Conservation (phyloP, 2,113 vertebrate genomes). For the Indicator indicator region DNA sequence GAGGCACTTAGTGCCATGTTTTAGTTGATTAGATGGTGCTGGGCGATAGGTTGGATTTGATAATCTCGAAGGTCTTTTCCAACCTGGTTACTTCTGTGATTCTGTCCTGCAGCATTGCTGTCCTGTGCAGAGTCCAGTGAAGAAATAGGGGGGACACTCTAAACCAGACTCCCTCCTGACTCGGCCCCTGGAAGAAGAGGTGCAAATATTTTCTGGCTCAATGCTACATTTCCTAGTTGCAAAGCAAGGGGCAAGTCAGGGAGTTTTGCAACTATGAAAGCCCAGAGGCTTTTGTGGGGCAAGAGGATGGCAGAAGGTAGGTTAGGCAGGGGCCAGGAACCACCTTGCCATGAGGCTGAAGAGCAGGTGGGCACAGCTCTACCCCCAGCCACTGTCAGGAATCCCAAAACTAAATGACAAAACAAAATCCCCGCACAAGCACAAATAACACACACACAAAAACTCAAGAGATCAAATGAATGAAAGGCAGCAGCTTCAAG, state of each 20-base stretch:
- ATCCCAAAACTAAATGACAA: not conserved
- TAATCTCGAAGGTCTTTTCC: no score
- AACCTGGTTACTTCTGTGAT: no score
- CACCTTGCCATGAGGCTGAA: not conserved
- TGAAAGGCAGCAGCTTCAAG: not conserved
- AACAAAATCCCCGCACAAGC: not conserved
- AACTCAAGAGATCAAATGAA: not conserved
- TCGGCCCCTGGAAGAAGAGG: not conserved
- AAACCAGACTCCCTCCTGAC: not conserved
- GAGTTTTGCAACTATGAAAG: constrained; percentile 1
- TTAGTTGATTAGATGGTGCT: no score
- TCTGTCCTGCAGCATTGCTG: not conserved
- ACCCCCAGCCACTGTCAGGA: not conserved
- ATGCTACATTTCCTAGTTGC: constrained; percentile 20
- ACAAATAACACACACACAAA: not conserved
- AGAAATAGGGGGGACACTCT: not conserved
- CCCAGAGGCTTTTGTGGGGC: not conserved
- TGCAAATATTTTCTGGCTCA: not conserved
- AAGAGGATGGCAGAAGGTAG: not conserved
- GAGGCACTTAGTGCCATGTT: no score
- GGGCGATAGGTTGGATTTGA: no score
- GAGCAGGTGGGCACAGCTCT: not conserved
- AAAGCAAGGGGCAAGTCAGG: not conserved
- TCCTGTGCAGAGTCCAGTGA: rapidly evolving
- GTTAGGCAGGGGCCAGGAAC: not conserved